Evolutionary conservation across 2,888 invertebrate species (phyloP), one percentile per base, ranked within the genome.

Genomic region (Eupithecia inturbata): DNA sequence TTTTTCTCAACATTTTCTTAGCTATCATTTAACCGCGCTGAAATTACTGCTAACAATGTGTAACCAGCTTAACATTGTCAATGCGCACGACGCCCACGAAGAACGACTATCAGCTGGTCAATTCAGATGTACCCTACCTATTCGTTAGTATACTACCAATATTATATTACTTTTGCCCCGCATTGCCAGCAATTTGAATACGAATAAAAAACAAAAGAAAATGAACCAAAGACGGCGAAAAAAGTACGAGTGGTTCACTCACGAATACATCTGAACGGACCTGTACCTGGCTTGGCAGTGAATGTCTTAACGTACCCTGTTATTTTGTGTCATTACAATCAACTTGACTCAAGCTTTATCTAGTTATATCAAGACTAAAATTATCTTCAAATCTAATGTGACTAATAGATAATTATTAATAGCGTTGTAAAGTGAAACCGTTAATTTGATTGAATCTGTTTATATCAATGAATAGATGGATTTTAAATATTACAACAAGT

Each of bases 371-470:
- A 53, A 9, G 3, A 53, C 10, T 45, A n/a, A 49, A 19, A 22
- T 53, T 53, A 53, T 53, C n/a, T 22, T 10, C 3, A 12, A 53
- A 53, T n/a, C 19, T n/a, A n/a, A 7, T 45, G 19, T 45, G 45
- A 45, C n/a, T n/a, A 45, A 53, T 57, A 26, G 53, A 26, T 57
- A 4, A 26, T 26, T 57, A 5, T 57, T 14, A 57, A 26, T 57
- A 1, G 57, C 1, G 57, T 14, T 26, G 26, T 57, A 26, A 26
- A 57, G 9, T 14, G 67, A 72, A 68, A 68, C 80, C 81, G 82
- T 78, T 82, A 82, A 74, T 73, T 80, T 78, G 76, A 81, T 82
- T 80, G 70, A 75, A 77, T 77, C 9, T 31, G 62, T 62, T 19
- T 19, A 31, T 19, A 31, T 31, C 3, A 19, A 31, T 62, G 28